phyloP scores from a whole-genome alignment of 1,140 invertebrate genomes.

The Tetraneura akinire region DNA sequence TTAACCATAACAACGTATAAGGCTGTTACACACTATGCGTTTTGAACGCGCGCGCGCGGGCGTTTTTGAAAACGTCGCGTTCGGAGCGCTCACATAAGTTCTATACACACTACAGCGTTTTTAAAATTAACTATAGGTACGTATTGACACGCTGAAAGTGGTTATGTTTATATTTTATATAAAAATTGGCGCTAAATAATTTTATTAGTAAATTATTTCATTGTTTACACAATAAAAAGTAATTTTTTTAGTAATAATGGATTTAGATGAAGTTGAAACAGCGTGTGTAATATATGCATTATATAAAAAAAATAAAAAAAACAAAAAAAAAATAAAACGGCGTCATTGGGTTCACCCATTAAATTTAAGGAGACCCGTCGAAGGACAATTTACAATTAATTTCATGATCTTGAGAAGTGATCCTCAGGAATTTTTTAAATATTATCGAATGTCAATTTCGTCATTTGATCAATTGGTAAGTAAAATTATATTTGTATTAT shows the following conservation, averaged over 20 bases:
- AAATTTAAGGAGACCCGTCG: not conserved
- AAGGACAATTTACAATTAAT: not conserved
- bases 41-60: too few relatives aligned
- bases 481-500: not conserved
- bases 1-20: not conserved
- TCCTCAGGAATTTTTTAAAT: not conserved
- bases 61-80: too few relatives aligned
- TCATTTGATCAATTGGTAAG: conserved; percentile 8
- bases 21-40: not conserved
- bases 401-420: not conserved
- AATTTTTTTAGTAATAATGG: not conserved
- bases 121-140: too few relatives aligned
- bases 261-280: not conserved
- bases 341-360: not conserved
- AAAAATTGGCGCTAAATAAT: too few relatives aligned
- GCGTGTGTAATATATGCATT: not conserved
- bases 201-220: too few relatives aligned
- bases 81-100: too few relatives aligned
- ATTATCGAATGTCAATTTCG: not conserved
- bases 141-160: too few relatives aligned
- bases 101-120: too few relatives aligned
- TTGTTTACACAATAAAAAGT: too few relatives aligned
- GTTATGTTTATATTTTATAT: too few relatives aligned
- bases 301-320: not conserved
- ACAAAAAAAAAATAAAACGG: not conserved